Evolutionary conservation across 2,888 invertebrate genomes (phyloP).

Genomic region (Oscheius sp.): DNA sequence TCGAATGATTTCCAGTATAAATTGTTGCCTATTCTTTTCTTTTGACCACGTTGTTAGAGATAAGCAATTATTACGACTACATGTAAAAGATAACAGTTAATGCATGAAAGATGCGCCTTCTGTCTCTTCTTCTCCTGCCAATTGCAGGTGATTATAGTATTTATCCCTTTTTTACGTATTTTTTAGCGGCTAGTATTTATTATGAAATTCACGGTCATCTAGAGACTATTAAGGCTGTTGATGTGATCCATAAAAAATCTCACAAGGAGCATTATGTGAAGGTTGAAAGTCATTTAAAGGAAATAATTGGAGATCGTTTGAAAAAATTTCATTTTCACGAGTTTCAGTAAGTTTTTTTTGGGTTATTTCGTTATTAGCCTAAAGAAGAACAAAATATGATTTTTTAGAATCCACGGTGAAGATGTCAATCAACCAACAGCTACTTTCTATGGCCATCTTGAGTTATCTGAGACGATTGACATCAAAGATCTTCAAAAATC

Average conservation of each 20-base stretch:
- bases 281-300: neutral
- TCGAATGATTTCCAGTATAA: too few relatives aligned
- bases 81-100: too few relatives aligned
- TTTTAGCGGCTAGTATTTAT: too few relatives aligned
- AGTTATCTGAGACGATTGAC: neutral
- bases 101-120: too few relatives aligned
- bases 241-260: neutral
- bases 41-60: too few relatives aligned
- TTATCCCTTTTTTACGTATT: too few relatives aligned
- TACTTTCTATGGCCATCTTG: neutral
- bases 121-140: too few relatives aligned
- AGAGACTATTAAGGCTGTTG: neutral
- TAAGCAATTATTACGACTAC: too few relatives aligned
- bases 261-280: too few relatives aligned
- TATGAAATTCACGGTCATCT: slow-evolving; percentile 1
- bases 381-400: too few relatives aligned
- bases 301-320: neutral
- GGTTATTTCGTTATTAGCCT: neutral
- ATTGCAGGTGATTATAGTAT: too few relatives aligned
- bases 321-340: neutral
- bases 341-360: neutral
- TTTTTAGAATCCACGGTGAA: slow-evolving; percentile 3
- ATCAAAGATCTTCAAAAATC: neutral
- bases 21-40: too few relatives aligned
- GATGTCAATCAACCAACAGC: neutral